Evolutionary conservation across 2,888 invertebrate species (phyloP).

Genomic region (Alviniconcha strummeri): DNA sequence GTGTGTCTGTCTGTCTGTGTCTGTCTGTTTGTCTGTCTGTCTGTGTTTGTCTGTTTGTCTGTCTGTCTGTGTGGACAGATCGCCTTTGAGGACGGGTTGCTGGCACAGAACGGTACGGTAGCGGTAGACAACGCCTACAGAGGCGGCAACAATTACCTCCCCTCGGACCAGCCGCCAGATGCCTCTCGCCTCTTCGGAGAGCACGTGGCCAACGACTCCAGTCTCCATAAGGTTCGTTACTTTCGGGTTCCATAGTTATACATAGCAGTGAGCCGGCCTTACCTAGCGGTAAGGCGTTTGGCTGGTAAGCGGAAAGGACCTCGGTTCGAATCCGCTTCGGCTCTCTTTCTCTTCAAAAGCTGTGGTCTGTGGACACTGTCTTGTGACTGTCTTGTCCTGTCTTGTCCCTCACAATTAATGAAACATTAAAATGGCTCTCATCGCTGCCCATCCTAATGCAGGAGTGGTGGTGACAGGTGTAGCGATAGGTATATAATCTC

Average conservation of each 20-base stretch:
- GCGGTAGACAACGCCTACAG: conserved; percentile 48
- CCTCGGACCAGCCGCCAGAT: conserved; percentile 14
- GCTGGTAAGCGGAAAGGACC: neutral
- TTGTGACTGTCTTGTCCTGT: neutral
- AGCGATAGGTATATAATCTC: too few relatives aligned
- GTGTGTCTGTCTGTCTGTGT: neutral
- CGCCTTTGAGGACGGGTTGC: conserved; percentile 40
- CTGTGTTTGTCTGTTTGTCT: neutral
- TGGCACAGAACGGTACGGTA: conserved; percentile 44
- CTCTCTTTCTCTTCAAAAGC: neutral
- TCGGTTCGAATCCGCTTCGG: neutral
- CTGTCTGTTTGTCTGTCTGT: neutral
- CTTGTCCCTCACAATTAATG: neutral
- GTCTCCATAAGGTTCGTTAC: conserved; percentile 16
- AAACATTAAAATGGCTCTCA: too few relatives aligned
- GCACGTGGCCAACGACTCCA: conserved; percentile 1
- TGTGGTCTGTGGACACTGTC: neutral
- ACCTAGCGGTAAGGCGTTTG: neutral
- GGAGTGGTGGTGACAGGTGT: too few relatives aligned
- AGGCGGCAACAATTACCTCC: conserved; percentile 38
- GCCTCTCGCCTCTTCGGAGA: conserved; percentile 16
- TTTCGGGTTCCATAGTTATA: neutral
- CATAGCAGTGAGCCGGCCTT: too few relatives aligned
- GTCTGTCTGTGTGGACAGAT: conserved; percentile 29
- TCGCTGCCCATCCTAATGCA: too few relatives aligned